Conservation (phyloP, 2,888 invertebrate species). For the Microplitis manilae region DNA sequence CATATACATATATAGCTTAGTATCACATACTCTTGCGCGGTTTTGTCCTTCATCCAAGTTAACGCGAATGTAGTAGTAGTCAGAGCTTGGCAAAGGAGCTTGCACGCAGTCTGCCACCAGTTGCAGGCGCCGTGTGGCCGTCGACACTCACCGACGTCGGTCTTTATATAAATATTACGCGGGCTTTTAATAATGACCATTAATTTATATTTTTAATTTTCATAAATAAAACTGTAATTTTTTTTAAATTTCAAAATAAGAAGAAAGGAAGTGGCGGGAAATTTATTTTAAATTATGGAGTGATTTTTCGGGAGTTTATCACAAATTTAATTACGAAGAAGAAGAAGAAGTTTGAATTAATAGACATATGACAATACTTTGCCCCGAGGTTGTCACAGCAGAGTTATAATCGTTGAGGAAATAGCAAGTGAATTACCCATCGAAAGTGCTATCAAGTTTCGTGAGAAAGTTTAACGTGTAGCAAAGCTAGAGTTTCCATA, state of each 20-base stretch:
- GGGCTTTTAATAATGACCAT: constrained; percentile 21
- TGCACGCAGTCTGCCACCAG: constrained; percentile 64
- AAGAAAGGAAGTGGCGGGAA: no score
- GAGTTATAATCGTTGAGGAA: neutral
- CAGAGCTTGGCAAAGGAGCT: constrained; percentile 53
- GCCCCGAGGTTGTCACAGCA: neutral
- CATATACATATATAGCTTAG: neutral
- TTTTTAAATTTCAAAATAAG: neutral
- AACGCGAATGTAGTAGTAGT: constrained; percentile 54
- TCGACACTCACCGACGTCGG: constrained; percentile 9
- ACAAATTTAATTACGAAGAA: neutral
- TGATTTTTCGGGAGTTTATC: no score
- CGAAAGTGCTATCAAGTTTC: constrained; percentile 29
- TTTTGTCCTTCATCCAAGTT: constrained; percentile 53
- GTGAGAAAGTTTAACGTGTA: constrained; percentile 18
- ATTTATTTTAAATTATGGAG: no score
- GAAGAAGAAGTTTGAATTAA: neutral
- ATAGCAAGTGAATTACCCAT: constrained; percentile 20
- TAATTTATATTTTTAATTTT: neutral
- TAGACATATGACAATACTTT: neutral
- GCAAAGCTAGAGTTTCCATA: neutral
- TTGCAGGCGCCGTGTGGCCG: constrained; percentile 59
- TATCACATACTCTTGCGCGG: constrained; percentile 37
- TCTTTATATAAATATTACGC: constrained; percentile 3
- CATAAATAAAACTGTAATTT: neutral